These are phyloP conservation scores for Ochotona princeps DNA, from an alignment of 2,113 vertebrate genomes.

Conservation along the genomic window DNA sequence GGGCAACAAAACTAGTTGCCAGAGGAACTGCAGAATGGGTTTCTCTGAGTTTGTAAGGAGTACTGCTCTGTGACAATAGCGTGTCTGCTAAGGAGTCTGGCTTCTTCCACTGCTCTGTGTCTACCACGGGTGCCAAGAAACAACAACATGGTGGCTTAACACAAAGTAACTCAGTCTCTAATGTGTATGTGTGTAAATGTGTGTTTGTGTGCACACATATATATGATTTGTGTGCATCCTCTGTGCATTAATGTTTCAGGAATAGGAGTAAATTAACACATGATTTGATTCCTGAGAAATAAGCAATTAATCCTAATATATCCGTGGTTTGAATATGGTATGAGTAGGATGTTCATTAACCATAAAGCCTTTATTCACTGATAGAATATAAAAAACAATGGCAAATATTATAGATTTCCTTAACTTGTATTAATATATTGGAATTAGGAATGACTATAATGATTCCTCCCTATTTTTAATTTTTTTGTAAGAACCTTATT, in stretches of 20 bases:
- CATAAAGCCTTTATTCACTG: background rate
- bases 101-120: background rate
- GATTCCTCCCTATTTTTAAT: background rate
- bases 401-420: background rate
- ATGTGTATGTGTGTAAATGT: fast-evolving
- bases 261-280: background rate
- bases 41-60: background rate
- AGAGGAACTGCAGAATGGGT: background rate
- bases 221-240: too few relatives aligned
- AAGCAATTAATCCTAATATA: background rate
- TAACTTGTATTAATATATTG: background rate
- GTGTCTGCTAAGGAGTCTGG: background rate
- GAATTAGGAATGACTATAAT: background rate
- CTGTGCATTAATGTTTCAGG: background rate
- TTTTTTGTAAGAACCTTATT: background rate
- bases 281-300: conserved; percentile 8
- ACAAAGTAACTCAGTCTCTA: background rate
- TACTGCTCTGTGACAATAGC: background rate
- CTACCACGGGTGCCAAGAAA: background rate
- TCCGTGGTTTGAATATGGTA: background rate
- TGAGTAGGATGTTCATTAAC: background rate
- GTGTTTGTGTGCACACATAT: too few relatives aligned
- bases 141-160: background rate
- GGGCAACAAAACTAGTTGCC: conserved; percentile 26
- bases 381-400: background rate